Evolutionary conservation across 2,113 vertebrate species (phyloP).

Genomic region (Lagopus leucura): DNA sequence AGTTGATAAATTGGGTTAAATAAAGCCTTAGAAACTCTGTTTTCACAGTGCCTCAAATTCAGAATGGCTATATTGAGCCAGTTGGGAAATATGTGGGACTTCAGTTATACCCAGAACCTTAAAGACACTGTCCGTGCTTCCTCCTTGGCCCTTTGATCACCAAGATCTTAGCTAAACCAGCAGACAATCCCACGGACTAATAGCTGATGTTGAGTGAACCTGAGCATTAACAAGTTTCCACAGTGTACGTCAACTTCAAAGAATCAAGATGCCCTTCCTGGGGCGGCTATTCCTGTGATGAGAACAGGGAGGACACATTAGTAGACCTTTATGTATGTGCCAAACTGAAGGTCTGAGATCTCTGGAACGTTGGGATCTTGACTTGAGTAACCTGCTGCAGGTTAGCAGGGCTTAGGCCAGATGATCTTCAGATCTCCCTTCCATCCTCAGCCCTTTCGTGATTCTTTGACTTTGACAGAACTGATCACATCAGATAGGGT

Average conservation of each 20-base stretch:
- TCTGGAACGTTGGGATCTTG: background rate
- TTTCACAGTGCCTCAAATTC: background rate
- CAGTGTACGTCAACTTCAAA: background rate
- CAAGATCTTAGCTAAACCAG: background rate
- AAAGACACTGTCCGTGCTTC: background rate
- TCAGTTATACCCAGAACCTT: background rate
- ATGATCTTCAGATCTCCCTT: background rate
- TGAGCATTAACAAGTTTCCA: background rate
- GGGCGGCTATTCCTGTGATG: background rate
- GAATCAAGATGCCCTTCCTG: background rate
- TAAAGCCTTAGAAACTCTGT: background rate
- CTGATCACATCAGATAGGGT: background rate
- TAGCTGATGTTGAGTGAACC: background rate
- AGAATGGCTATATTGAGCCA: background rate
- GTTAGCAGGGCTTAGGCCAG: background rate
- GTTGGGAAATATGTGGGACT: background rate
- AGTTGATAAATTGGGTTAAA: background rate
- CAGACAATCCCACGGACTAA: background rate
- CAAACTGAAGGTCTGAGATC: background rate
- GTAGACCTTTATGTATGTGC: background rate
- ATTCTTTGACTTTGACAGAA: background rate
- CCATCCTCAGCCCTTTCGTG: background rate
- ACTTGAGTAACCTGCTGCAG: background rate
- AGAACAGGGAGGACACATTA: background rate
- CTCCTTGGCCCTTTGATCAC: background rate